Conservation (phyloP, 2,113 vertebrate species). For the Chunga burmeisteri region DNA sequence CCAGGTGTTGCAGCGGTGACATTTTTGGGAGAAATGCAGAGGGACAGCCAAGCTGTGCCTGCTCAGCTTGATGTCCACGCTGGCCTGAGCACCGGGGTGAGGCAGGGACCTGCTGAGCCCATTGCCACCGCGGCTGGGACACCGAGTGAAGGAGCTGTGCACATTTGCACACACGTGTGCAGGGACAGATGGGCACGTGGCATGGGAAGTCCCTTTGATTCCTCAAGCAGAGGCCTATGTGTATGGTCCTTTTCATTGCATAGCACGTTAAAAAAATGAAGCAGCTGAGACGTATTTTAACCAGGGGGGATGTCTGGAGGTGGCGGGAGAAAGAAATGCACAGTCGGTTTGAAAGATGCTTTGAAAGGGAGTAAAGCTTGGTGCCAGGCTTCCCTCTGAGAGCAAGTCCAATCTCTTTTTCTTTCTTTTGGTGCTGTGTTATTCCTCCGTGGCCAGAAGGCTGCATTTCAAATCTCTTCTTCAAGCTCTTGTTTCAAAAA, state of each 20-base stretch:
- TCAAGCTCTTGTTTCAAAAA: neutral
- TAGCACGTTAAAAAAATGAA: neutral
- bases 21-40: rapidly evolving
- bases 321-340: neutral
- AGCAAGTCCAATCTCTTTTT: neutral
- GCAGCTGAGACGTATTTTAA: neutral
- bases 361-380: neutral
- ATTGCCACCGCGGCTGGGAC: neutral
- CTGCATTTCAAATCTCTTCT: neutral
- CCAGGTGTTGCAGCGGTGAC: rapidly evolving
- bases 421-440: neutral
- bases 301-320: neutral
- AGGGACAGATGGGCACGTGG: neutral
- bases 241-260: neutral
- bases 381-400: neutral
- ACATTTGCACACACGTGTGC: rapidly evolving
- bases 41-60: neutral
- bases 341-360: neutral
- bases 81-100: neutral
- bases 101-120: neutral
- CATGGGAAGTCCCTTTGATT: neutral
- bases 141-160: rapidly evolving
- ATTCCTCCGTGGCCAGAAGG: neutral
- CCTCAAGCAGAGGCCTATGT: neutral
- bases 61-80: neutral